Base-by-base conservation (phyloP, 2,797 vertebrate species). In the Ispidina lecontei region DNA sequence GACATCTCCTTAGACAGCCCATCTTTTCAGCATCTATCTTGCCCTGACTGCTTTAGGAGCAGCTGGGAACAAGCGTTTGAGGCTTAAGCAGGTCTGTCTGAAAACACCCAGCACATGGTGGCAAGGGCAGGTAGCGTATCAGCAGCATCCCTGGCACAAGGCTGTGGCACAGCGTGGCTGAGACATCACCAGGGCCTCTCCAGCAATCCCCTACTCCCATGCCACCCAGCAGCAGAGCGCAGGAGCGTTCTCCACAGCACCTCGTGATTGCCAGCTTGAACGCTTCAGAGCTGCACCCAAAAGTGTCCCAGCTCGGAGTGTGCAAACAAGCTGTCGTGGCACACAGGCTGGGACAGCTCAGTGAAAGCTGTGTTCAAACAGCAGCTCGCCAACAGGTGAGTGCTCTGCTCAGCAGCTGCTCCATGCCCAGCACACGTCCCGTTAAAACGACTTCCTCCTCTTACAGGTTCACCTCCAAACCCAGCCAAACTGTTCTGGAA, bases 151-250 rank as follows among this genome's bases (percentile, higher is more conserved):
- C 6, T 8, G 13, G 25, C 46, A 74, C 41, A 23, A 16, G 46
- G 37, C 4, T 8, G 21, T 14, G 58, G 28, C 28, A 51, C 0
- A 0, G n/a, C 12, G 3, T 2, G 33, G 23, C 10, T 11, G 29
- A n/a, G 46, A 37, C 23, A 51, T 4, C 25, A 15, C 11, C 16
- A 12, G 28, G 2, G 37, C 37, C 37, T 39, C 37, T 39, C 37
- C 37, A 39, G 37, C 6, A 6, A 6, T 6, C 37, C 37, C 37
- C 37, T 39, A 14, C 37, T 6, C 37, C 37, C 37, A 6, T 14
- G 37, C 14, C 37, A 39, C 37, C 37, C 37, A 39, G 37, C 14
- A 39, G 37, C 37, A 39, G 37, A 39, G 37, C 3, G 37, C n/a
- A 43, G 6, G 19, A 4, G 33, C 37, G 16, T 44, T 52, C 19